Evolutionary conservation across 1,140 invertebrate genomes (phyloP).

Genomic region (Eueides isabella): DNA sequence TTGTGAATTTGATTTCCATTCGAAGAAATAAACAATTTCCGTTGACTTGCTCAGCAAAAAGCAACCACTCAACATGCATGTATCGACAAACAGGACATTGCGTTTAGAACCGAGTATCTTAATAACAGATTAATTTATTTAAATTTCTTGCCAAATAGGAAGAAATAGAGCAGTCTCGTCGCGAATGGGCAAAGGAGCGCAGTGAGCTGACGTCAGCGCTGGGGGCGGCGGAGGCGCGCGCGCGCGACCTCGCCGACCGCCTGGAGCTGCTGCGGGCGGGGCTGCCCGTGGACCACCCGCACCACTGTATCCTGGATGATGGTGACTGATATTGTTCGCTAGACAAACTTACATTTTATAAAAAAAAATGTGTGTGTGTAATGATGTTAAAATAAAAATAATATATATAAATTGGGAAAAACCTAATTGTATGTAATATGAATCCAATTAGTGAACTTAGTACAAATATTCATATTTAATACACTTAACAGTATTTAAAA

Average conservation of each 20-base stretch:
- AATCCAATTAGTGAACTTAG: background rate
- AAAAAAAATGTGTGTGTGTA: too few relatives aligned
- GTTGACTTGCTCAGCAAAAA: too few relatives aligned
- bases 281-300: slow-evolving; percentile 75
- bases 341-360: too few relatives aligned
- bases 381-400: background rate
- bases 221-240: slow-evolving; percentile 85
- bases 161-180: slow-evolving; percentile 86
- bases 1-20: too few relatives aligned
- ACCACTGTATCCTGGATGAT: slow-evolving; percentile 84
- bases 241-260: slow-evolving; percentile 85
- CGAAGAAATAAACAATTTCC: too few relatives aligned
- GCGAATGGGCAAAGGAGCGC: slow-evolving; percentile 85
- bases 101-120: too few relatives aligned
- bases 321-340: slow-evolving; percentile 41
- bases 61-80: too few relatives aligned
- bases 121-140: too few relatives aligned
- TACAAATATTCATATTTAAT: background rate
- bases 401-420: background rate
- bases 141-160: slow-evolving; percentile 76
- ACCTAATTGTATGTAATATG: background rate
- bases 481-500: background rate
- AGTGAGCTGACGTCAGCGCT: slow-evolving; percentile 83
- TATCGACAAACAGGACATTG: too few relatives aligned
- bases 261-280: slow-evolving; percentile 85